A percentile compares a stretch with the other conserved stretches of the same genome.
phyloP scores from a whole-genome alignment of 2,113 vertebrate genomes.

The Megatriorchis doriae region DNA sequence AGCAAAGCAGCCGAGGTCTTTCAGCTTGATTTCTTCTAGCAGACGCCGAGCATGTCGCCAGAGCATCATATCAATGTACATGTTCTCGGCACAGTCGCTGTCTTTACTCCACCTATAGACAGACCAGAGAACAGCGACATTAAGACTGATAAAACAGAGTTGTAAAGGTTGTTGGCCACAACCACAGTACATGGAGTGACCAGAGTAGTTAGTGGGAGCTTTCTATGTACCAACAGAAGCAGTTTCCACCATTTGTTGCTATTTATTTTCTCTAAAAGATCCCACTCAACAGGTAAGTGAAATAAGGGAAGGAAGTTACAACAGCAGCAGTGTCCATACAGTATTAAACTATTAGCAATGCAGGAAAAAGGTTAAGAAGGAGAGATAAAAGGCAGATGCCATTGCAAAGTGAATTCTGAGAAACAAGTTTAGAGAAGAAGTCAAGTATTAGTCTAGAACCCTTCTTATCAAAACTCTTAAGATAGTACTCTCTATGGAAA shows the following conservation, averaged over 20 bases:
- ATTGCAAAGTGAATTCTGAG: background rate
- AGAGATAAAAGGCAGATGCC: background rate
- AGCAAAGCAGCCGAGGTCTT: conserved; percentile 94
- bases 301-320: background rate
- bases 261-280: background rate
- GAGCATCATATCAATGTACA: conserved; percentile 99
- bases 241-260: background rate
- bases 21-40: conserved; percentile 90
- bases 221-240: background rate
- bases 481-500: background rate
- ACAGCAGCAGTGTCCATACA: background rate
- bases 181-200: background rate
- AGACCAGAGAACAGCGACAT: background rate
- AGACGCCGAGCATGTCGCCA: conserved; percentile 94
- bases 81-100: conserved; percentile 89
- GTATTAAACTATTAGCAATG: background rate
- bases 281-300: background rate
- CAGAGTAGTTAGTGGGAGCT: background rate
- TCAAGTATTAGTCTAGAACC: background rate
- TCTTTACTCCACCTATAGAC: conserved; percentile 78
- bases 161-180: background rate
- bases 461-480: background rate
- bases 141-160: background rate
- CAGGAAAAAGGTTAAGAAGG: background rate
- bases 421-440: background rate